Conservation (phyloP, 2,888 invertebrate genomes). For the Alentia gelatinosa region DNA sequence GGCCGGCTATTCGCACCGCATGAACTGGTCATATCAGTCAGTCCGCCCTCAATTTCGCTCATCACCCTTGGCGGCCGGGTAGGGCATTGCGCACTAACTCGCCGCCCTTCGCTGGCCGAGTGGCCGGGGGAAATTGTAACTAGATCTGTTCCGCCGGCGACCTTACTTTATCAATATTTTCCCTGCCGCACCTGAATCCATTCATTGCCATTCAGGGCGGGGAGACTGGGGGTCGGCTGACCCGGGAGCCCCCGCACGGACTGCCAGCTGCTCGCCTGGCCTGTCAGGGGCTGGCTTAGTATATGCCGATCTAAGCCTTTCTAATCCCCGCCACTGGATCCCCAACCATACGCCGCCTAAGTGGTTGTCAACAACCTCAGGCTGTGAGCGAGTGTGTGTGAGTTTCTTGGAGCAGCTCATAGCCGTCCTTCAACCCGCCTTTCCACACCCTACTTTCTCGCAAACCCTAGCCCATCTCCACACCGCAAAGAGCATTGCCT, state of each 20-base stretch:
- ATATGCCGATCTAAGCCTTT: slow-evolving; percentile 11
- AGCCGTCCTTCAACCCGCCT: too few species aligned
- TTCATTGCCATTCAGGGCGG: slow-evolving; percentile 29
- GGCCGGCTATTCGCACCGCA: background rate
- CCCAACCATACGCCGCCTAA: background rate
- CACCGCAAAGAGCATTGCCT: too few species aligned
- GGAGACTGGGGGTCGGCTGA: background rate
- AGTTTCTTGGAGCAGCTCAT: background rate
- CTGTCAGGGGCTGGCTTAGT: slow-evolving; percentile 8
- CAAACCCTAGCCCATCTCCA: background rate
- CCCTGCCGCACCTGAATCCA: slow-evolving; percentile 30
- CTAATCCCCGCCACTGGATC: slow-evolving; percentile 43
- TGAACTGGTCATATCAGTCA: slow-evolving; percentile 17
- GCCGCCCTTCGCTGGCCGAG: background rate
- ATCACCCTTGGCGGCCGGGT: background rate
- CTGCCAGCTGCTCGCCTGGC: background rate
- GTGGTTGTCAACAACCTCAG: slow-evolving; percentile 33
- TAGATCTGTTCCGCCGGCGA: background rate
- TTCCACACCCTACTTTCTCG: too few species aligned
- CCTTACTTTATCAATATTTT: slow-evolving; percentile 35
- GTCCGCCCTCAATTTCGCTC: background rate
- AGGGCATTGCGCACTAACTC: background rate
- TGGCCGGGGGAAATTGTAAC: slow-evolving; percentile 32
- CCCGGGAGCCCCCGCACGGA: background rate
- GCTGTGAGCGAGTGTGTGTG: background rate